phyloP scores from a whole-genome alignment of 1,140 invertebrate genomes.

The Bemisia tabaci region DNA sequence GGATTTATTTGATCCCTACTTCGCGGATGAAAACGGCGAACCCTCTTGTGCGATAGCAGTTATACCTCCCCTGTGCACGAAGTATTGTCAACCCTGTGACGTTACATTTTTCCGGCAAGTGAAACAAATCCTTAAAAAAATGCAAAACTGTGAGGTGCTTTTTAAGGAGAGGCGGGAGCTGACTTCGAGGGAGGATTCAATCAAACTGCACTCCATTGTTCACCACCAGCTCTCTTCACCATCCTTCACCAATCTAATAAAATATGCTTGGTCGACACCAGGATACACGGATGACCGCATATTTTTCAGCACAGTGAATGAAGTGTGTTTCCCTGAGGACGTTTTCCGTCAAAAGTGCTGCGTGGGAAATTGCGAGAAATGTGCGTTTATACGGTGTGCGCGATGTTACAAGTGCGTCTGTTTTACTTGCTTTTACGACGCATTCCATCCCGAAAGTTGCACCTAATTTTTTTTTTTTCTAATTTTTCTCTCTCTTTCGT shows the following conservation, averaged over 20 bases:
- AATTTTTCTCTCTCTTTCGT: too few species aligned
- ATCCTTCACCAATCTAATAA: conserved; percentile 16
- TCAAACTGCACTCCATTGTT: conserved; percentile 17
- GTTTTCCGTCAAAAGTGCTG: not conserved
- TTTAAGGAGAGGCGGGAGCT: conserved; percentile 7
- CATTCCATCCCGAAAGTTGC: conserved; percentile 11
- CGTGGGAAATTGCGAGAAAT: conserved; percentile 6
- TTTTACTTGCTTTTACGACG: conserved; percentile 14
- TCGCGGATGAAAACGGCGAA: not conserved
- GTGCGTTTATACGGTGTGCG: conserved; percentile 7
- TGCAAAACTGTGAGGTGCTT: conserved; percentile 10
- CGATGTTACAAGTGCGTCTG: conserved; percentile 10
- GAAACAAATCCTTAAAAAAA: conserved; percentile 10
- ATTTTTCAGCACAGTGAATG: not conserved
- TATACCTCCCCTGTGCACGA: conserved; percentile 9
- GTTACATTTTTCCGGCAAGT: conserved; percentile 10
- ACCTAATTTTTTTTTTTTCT: too few species aligned
- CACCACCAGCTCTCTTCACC: conserved; percentile 14
- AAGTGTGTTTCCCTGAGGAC: not conserved
- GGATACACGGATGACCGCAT: not conserved
- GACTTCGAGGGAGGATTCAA: not conserved
- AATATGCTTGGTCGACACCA: conserved; percentile 16
- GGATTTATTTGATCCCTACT: not conserved
- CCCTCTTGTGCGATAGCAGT: not conserved
- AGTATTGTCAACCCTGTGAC: conserved; percentile 11